These are phyloP conservation scores for Cottoperca gobio DNA, from an alignment of 2,797 vertebrate genomes.

Conservation along the genomic window DNA sequence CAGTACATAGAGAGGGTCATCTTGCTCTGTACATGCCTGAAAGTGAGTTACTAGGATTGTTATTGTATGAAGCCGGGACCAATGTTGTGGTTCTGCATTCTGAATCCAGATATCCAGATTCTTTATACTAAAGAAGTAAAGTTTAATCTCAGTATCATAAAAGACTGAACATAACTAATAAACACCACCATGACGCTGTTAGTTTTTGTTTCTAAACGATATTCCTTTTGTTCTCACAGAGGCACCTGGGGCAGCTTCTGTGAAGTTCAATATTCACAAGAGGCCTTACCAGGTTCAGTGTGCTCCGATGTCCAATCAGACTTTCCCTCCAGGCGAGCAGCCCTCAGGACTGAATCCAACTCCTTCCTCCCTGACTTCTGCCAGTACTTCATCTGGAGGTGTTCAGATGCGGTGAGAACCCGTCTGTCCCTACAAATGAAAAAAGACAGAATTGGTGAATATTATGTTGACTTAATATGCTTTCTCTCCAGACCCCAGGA, in stretches of 20 bases:
- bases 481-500: slow-evolving; percentile 87
- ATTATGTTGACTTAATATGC: background rate
- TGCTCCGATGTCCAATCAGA: slow-evolving; percentile 83
- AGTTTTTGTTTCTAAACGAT: background rate
- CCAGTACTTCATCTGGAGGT: slow-evolving; percentile 60
- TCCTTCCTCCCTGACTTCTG: slow-evolving; percentile 65
- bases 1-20: no score
- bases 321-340: slow-evolving; percentile 85
- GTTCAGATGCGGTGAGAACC: slow-evolving; percentile 84
- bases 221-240: slow-evolving; percentile 76
- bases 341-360: slow-evolving; percentile 66
- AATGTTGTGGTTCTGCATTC: background rate
- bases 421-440: background rate
- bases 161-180: background rate
- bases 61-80: no score
- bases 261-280: slow-evolving; percentile 94
- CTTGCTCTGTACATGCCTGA: background rate
- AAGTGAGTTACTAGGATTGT: background rate
- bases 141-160: background rate
- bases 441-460: background rate
- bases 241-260: slow-evolving; percentile 86
- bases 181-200: background rate
- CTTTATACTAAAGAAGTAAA: background rate
- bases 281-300: slow-evolving; percentile 85
- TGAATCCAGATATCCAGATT: background rate